These are phyloP conservation scores for Rhinoptilus africanus DNA, from an alignment of 2,113 vertebrate genomes.

Conservation along the genomic window DNA sequence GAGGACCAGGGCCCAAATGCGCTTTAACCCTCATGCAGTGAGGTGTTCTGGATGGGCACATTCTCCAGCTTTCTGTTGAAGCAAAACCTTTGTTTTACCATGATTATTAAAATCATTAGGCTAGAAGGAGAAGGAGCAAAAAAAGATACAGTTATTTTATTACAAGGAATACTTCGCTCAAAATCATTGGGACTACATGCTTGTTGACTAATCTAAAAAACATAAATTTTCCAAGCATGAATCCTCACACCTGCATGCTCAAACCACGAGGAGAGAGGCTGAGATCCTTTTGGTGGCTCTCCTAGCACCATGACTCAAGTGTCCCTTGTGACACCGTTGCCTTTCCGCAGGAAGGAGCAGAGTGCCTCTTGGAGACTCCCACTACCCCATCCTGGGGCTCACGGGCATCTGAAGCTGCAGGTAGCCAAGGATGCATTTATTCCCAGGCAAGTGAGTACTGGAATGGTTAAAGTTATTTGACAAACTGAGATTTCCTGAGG, in stretches of 20 bases:
- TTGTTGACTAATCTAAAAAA: neutral
- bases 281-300: neutral
- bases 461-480: neutral
- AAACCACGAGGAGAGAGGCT: neutral
- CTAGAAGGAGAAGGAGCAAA: neutral
- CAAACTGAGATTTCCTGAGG: neutral
- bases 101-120: neutral
- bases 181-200: neutral
- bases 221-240: neutral
- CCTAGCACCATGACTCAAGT: neutral
- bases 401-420: neutral
- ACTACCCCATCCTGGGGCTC: neutral
- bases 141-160: neutral
- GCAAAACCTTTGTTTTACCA: neutral
- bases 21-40: neutral
- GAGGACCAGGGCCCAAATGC: neutral
- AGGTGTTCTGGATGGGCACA: neutral
- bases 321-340: neutral
- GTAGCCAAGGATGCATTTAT: neutral
- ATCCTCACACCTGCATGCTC: neutral
- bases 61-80: neutral
- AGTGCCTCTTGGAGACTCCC: rapidly evolving
- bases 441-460: neutral
- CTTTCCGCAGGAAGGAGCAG: neutral
- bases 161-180: neutral